Percentiles rank a stretch among this genome's conserved stretches.
Conservation (phyloP, 2,888 invertebrate genomes). For the Gymnocheta viridis region DNA sequence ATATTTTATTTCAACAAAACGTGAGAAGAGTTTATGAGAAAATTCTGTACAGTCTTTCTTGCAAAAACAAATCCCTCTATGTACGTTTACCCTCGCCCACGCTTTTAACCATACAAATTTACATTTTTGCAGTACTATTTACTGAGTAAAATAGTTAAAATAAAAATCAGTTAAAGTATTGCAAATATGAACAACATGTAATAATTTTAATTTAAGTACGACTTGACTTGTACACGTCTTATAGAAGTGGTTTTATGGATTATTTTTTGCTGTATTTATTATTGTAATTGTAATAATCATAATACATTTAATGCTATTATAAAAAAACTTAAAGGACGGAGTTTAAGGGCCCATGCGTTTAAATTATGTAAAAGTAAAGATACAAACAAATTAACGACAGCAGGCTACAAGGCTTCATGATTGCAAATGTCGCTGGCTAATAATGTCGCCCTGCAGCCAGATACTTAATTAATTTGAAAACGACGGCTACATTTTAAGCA, state of each 20-base stretch:
- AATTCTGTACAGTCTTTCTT: neutral
- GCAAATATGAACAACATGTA: conserved; percentile 39
- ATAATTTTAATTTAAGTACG: conserved; percentile 21
- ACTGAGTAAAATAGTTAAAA: neutral
- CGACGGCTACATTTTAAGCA: too few species aligned
- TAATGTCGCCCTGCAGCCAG: too few species aligned
- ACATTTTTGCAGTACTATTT: conserved; percentile 13
- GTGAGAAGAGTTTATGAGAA: conserved; percentile 63
- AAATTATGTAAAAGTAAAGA: too few species aligned
- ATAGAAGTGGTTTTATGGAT: conserved; percentile 41
- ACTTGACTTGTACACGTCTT: neutral
- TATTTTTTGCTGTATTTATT: conserved; percentile 4
- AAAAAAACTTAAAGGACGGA: neutral
- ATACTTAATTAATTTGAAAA: too few species aligned
- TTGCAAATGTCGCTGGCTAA: too few species aligned
- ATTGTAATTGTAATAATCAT: conserved; percentile 17
- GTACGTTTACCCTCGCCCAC: neutral
- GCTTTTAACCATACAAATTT: neutral
- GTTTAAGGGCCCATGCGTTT: neutral
- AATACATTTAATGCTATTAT: conserved; percentile 21
- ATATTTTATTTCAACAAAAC: conserved; percentile 69
- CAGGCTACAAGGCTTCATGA: too few species aligned
- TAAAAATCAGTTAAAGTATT: conserved; percentile 30
- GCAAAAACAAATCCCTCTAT: neutral
- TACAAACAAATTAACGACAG: too few species aligned